Base-by-base conservation (phyloP, 2,888 invertebrate species). In the Diplolepis rosae region DNA sequence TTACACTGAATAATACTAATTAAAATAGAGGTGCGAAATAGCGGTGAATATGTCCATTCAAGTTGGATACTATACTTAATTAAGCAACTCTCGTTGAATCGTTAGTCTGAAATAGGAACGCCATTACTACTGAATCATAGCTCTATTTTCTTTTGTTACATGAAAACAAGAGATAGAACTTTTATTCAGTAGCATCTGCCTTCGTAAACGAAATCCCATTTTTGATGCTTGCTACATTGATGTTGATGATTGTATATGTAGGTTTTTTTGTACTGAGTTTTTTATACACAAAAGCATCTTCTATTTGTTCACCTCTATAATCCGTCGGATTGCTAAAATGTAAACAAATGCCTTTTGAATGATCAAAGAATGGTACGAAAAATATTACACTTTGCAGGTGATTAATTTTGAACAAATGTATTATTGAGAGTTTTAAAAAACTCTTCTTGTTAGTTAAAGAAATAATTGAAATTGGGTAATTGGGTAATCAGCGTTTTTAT, bases 51-150 rank as follows among this genome's bases (percentile, higher is more conserved):
- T 15, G 42, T 2, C 18, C 6, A 45, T 45, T 45, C n/a, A 45
- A 45, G 42, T 15, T 45, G 6, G 42, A 45, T 18, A 15, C 42
- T 15, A 15, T 45, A 32, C 18, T 56, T 56, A 56, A 56, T 56
- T 56, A 56, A 56, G 32, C 54, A 32, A 11, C 11, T 56, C 11
- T 30, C 32, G 30, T 30, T 56, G 22, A 32, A 32, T 56, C 51
- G 51, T 28, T 51, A 51, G 32, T n/a, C 54, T 56, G 32, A 35
- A 35, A 35, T 22, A 56, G 32, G 35, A 56, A 56, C 22, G 56
- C 56, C 18, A 35, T 56, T 56, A 5, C 56, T 56, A 56, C 22
- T 56, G 56, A 56, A 56, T 35, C 32, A 56, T 22, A 56, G 56
- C 18, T 22, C 35, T 32, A 22, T 56, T 35, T 56, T 22, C 35